These are phyloP conservation scores for Phalanger gymnotis DNA, from an alignment of 2,797 vertebrate species.

Conservation along the genomic window DNA sequence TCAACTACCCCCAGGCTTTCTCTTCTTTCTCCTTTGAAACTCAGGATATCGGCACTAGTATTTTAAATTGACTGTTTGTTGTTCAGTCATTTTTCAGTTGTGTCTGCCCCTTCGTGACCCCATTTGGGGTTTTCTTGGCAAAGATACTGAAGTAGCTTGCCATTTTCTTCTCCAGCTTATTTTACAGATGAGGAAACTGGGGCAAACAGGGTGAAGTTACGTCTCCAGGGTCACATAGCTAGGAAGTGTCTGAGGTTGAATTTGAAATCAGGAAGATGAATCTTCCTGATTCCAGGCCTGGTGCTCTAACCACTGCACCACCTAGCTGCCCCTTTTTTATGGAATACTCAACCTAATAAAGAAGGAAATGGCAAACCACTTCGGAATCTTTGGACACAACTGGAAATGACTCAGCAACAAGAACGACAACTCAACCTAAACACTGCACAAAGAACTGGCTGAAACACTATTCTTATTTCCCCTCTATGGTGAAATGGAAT, in stretches of 20 bases:
- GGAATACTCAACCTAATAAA: background rate
- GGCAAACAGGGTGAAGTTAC: no score
- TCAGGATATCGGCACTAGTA: background rate
- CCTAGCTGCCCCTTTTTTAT: background rate
- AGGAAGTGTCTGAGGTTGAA: no score
- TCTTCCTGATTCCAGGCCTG: background rate
- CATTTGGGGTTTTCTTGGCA: no score
- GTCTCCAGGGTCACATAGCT: no score
- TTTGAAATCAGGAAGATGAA: no score
- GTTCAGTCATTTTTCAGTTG: no score
- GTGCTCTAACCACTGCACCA: background rate
- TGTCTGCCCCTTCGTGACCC: no score
- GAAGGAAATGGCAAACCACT: background rate
- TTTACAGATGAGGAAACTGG: no score
- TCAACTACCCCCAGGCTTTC: background rate
- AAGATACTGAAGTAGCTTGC: no score
- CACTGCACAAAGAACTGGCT: slow-evolving; percentile 57
- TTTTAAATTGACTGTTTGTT: no score
- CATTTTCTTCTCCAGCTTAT: no score
- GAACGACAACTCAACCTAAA: slow-evolving; percentile 31
- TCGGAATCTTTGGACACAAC: background rate
- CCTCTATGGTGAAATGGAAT: slow-evolving; percentile 58
- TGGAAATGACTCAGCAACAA: no score
- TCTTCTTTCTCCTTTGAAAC: background rate
- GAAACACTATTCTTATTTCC: slow-evolving; percentile 68